These are phyloP conservation scores for Salpingus planirostris DNA, from an alignment of 2,888 invertebrate genomes.

Conservation along the genomic window DNA sequence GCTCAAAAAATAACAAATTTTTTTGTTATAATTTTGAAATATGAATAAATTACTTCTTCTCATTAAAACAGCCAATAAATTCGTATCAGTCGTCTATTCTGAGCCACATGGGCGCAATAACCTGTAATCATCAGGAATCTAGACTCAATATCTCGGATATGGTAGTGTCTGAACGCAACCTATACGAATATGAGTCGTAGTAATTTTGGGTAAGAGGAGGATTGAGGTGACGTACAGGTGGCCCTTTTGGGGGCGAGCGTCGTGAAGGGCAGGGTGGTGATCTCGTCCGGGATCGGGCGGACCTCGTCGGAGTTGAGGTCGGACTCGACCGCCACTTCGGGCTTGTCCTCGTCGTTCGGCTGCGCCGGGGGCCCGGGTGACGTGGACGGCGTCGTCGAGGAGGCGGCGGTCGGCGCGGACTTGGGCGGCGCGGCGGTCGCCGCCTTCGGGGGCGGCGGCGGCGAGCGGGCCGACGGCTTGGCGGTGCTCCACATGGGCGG, in stretches of 20 bases:
- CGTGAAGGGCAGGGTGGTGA: constrained; percentile 35
- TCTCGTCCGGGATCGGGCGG: constrained; percentile 28
- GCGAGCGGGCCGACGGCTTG: constrained; percentile 48
- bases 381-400: constrained; percentile 19
- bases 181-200: too few species aligned
- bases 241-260: constrained; percentile 29
- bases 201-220: too few species aligned
- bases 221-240: constrained; percentile 33
- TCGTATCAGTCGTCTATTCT: too few species aligned
- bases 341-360: constrained; percentile 13
- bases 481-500: constrained; percentile 65
- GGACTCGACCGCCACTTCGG: constrained; percentile 8
- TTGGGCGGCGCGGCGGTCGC: constrained; percentile 26
- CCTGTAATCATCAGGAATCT: constrained; percentile 1
- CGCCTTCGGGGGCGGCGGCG: constrained; percentile 37
- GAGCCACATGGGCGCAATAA: too few species aligned
- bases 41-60: too few species aligned
- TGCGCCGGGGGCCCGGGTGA: constrained; percentile 12
- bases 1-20: too few species aligned
- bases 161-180: too few species aligned
- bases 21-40: too few species aligned
- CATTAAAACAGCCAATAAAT: too few species aligned
- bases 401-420: constrained; percentile 12
- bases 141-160: too few species aligned
- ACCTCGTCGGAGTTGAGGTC: constrained; percentile 5